Percentiles rank a stretch among this genome's conserved stretches.
Evolutionary conservation across 2,113 vertebrate genomes (phyloP).

Genomic region (Candoia aspera): DNA sequence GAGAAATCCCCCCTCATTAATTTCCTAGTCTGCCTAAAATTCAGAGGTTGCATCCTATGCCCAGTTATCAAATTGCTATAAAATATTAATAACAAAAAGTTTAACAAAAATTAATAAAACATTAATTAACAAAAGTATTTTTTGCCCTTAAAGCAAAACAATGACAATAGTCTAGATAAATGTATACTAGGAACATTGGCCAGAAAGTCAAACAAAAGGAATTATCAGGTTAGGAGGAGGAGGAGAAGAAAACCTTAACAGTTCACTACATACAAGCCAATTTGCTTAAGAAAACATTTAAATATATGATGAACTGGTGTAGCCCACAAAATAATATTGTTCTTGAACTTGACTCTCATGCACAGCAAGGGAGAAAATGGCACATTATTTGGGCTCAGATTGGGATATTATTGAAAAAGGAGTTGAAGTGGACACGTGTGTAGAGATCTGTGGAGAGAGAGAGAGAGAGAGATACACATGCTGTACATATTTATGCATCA

Average conservation of each 20-base stretch:
- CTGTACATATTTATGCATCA: not conserved
- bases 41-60: not conserved
- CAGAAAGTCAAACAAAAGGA: slow-evolving; percentile 21
- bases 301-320: not conserved
- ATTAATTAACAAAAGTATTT: no score
- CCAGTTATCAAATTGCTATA: slow-evolving; percentile 30
- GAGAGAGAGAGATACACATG: not conserved
- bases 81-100: slow-evolving; percentile 27
- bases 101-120: no score
- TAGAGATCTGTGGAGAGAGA: no score
- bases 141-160: not conserved
- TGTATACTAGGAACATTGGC: not conserved
- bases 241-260: not conserved
- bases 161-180: not conserved
- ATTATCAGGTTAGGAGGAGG: not conserved
- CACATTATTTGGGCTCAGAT: not conserved
- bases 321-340: not conserved
- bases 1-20: slow-evolving; percentile 8
- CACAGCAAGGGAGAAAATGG: not conserved
- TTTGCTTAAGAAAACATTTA: not conserved
- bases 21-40: slow-evolving; percentile 1
- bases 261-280: not conserved
- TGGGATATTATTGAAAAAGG: not conserved
- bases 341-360: not conserved
- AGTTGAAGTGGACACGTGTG: not conserved